Percentiles rank a stretch among this genome's conserved stretches.
phyloP scores from a whole-genome alignment of 2,797 vertebrate species.

The Aplochiton taeniatus region DNA sequence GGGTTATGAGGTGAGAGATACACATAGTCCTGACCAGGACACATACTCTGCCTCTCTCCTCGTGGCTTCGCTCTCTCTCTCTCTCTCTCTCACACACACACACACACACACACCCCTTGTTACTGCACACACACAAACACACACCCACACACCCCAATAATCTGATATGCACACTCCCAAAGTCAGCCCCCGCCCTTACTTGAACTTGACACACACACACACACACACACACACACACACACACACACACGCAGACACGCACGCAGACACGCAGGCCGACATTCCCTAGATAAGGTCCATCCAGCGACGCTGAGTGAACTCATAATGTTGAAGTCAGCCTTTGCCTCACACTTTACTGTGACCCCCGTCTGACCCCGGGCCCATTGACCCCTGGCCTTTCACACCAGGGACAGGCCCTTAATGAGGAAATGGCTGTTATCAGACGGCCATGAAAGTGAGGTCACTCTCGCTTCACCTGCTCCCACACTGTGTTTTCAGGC shows the following conservation, averaged over 20 bases:
- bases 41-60: conserved; percentile 60
- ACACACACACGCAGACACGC: conserved; percentile 48
- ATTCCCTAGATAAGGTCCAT: conserved; percentile 71
- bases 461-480: conserved; percentile 45
- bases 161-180: too few relatives aligned
- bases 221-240: conserved; percentile 25
- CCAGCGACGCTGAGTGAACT: conserved; percentile 41
- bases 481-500: conserved; percentile 22
- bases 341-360: conserved; percentile 45
- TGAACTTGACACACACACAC: neutral
- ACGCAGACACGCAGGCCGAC: conserved; percentile 35
- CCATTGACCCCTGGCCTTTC: conserved; percentile 14
- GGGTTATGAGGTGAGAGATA: conserved; percentile 92
- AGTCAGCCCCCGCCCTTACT: too few relatives aligned
- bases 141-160: neutral
- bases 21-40: conserved; percentile 71
- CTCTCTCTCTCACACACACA: neutral
- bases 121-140: conserved; percentile 11
- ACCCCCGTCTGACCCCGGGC: conserved; percentile 50
- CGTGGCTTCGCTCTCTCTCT: neutral
- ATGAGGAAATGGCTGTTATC: conserved; percentile 54
- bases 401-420: conserved; percentile 27
- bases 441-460: conserved; percentile 26
- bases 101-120: neutral
- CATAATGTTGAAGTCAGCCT: conserved; percentile 44